phyloP scores from a whole-genome alignment of 1,140 invertebrate species.

The Drosophila triauraria region DNA sequence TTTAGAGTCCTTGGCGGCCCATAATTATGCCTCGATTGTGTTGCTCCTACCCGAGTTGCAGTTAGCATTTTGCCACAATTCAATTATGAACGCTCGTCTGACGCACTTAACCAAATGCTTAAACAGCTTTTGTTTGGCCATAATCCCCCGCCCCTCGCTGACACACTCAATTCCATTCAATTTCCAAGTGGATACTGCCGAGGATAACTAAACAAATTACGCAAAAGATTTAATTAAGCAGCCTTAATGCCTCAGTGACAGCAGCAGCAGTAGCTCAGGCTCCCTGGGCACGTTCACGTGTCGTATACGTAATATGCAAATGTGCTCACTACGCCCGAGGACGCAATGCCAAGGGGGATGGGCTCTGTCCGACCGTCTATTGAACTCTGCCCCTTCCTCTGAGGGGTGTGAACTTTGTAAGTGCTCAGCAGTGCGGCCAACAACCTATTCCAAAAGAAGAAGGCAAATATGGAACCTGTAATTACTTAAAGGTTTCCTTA shows the following conservation, averaged over 20 bases:
- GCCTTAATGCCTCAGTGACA: conserved; percentile 59
- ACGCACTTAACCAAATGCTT: conserved; percentile 60
- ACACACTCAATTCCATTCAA: conserved; percentile 54
- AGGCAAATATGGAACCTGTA: background rate
- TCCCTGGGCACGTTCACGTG: conserved; percentile 63
- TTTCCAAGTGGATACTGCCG: conserved; percentile 70
- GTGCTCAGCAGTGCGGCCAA: background rate
- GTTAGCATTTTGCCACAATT: conserved; percentile 70
- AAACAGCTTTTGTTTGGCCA: conserved; percentile 63
- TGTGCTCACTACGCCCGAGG: conserved; percentile 41
- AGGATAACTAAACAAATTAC: conserved; percentile 79
- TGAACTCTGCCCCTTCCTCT: conserved; percentile 8
- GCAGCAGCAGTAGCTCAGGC: conserved; percentile 26
- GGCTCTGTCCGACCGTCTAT: conserved; percentile 17
- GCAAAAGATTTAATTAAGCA: conserved; percentile 81
- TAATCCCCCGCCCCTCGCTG: conserved; percentile 1
- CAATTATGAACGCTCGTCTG: conserved; percentile 60
- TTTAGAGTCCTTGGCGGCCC: conserved; percentile 48
- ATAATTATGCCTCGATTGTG: conserved; percentile 75
- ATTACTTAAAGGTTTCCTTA: conserved; percentile 2
- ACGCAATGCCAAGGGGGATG: conserved; percentile 12
- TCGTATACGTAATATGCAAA: conserved; percentile 81
- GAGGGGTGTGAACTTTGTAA: background rate
- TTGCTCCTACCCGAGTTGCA: conserved; percentile 45
- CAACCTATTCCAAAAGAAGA: background rate